Percentiles rank a stretch among this genome's conserved stretches.
These are phyloP conservation scores for Philhelius pedissequus DNA, from an alignment of 2,888 invertebrate genomes.

Conservation along the genomic window DNA sequence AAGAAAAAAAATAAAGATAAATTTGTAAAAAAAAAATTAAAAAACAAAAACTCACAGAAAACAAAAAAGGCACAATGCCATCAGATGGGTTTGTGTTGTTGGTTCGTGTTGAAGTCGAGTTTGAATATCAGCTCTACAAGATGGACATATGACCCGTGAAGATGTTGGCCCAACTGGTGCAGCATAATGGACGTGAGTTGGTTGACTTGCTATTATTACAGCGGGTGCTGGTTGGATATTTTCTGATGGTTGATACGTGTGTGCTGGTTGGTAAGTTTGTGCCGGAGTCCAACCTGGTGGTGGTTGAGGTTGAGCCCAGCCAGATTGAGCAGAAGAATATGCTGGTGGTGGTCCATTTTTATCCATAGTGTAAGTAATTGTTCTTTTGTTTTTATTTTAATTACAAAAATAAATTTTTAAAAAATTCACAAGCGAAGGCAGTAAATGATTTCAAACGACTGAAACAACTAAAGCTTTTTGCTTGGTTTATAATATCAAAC, in stretches of 20 bases:
- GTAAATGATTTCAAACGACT: background rate
- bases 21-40: background rate
- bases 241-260: constrained; percentile 40
- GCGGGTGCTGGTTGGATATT: background rate
- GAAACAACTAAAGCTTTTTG: background rate
- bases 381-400: background rate
- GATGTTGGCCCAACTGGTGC: constrained; percentile 75
- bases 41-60: constrained; percentile 73
- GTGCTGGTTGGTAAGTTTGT: constrained; percentile 73
- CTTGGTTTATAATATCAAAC: background rate
- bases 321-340: constrained; percentile 69
- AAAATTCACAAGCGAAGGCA: background rate
- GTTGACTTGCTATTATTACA: constrained; percentile 12
- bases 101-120: constrained; percentile 78
- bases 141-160: constrained; percentile 78
- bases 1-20: too few relatives aligned
- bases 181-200: background rate
- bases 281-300: constrained; percentile 75
- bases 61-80: constrained; percentile 74
- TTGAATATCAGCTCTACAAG: constrained; percentile 79
- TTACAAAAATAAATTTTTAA: background rate
- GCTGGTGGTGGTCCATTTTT: constrained; percentile 72
- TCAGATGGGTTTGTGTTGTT: constrained; percentile 75
- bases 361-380: background rate
- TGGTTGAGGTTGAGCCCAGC: constrained; percentile 69